These are phyloP conservation scores for Troides helena DNA, from an alignment of 2,888 invertebrate genomes.

Conservation along the genomic window DNA sequence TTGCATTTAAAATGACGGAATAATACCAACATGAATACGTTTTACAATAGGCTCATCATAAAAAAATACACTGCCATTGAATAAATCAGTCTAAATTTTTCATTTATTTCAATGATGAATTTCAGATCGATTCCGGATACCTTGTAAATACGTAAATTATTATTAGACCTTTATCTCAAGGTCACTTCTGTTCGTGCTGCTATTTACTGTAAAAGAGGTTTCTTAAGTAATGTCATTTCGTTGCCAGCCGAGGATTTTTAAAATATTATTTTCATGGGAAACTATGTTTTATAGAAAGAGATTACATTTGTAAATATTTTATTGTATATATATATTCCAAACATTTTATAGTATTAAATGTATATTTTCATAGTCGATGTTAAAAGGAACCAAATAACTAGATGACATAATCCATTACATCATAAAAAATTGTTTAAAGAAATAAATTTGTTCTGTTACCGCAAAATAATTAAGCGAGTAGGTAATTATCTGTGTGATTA, in stretches of 20 bases:
- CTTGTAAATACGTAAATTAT: not conserved
- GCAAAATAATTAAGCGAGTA: constrained; percentile 32
- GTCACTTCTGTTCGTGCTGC: not conserved
- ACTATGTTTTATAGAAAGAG: constrained; percentile 38
- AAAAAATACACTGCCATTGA: constrained; percentile 48
- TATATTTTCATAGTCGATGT: constrained; percentile 79
- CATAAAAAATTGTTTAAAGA: constrained; percentile 30
- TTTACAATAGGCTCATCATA: not conserved
- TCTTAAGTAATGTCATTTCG: not conserved
- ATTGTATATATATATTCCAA: constrained; percentile 52
- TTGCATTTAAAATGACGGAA: constrained; percentile 11
- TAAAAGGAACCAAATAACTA: constrained; percentile 78
- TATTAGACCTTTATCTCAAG: not conserved
- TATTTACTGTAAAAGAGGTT: not conserved
- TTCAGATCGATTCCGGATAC: not conserved
- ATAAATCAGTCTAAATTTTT: constrained; percentile 14
- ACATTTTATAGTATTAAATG: constrained; percentile 63
- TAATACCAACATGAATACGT: not conserved
- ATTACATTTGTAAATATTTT: constrained; percentile 58
- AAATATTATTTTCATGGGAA: constrained; percentile 21
- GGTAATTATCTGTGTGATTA: constrained; percentile 36
- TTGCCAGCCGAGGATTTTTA: not conserved
- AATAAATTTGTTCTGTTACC: constrained; percentile 35
- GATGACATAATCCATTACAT: constrained; percentile 40
- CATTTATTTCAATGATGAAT: not conserved